Evolutionary conservation across 2,888 invertebrate genomes (phyloP).

Genomic region (Rotaria sp.): DNA sequence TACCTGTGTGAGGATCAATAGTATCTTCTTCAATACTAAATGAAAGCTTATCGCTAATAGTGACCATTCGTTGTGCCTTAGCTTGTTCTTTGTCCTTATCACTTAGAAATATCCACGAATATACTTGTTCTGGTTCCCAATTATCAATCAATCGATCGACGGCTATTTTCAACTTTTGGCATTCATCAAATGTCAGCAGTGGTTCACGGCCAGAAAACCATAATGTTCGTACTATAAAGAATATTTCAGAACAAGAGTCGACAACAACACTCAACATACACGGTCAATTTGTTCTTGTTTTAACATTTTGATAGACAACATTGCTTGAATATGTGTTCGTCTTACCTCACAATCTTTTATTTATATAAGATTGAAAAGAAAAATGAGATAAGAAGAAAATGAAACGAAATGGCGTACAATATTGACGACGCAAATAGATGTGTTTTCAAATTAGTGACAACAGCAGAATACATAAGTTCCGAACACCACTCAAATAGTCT

Average conservation of each 20-base stretch:
- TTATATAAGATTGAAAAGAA: too few relatives aligned
- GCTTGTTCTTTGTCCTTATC: constrained; percentile 58
- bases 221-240: constrained; percentile 65
- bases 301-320: too few relatives aligned
- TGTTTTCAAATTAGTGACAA: too few relatives aligned
- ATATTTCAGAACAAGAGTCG: neutral
- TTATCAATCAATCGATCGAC: constrained; percentile 66
- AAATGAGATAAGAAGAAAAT: too few relatives aligned
- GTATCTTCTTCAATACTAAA: constrained; percentile 82
- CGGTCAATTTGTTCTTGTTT: too few relatives aligned
- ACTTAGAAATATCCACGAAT: neutral
- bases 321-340: too few relatives aligned
- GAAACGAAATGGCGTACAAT: too few relatives aligned
- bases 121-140: constrained; percentile 40
- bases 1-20: constrained; percentile 57
- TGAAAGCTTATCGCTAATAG: constrained; percentile 81
- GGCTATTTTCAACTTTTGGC: constrained; percentile 67
- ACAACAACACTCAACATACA: too few relatives aligned
- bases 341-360: too few relatives aligned
- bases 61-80: constrained; percentile 69
- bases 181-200: constrained; percentile 70
- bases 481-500: too few relatives aligned
- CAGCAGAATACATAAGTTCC: too few relatives aligned
- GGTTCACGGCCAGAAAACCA: constrained; percentile 77
- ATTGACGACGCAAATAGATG: too few relatives aligned